Base-by-base conservation (phyloP, 64 coral and sea anemone species). In the Orbicella faveolata region DNA sequence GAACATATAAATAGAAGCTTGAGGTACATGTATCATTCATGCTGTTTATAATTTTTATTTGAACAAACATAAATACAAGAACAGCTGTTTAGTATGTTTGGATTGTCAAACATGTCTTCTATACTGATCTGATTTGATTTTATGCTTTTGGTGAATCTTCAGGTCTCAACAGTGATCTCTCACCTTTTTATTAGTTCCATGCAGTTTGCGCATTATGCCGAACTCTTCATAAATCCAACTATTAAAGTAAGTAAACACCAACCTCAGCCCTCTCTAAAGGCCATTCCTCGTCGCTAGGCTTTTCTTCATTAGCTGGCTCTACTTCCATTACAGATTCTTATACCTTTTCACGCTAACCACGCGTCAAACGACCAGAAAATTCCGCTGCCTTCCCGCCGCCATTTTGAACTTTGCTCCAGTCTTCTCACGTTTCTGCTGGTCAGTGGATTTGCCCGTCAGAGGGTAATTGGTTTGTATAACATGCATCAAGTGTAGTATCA, bases 191-290 rank as follows among this genome's bases (percentile, higher is more conserved):
- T 9, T 13, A 59, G 12, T 59, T 1, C 4, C 2, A 2, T 59
- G 1, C 15, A 6, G 6, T 59, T 9, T 59, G 12, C 15, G 9
- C 54, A 57, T 12, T 1, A 59, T 59, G 55, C 11, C 55, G 44
- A 59, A 16, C 55, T 59, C 55, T 59, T 8, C 1, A 59, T 8
- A 59, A 59, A 59, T 59, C 55, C 12, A 59, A 59, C 13, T 15
- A 30, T 30, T 0, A 30, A 59, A 1, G 2, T 48, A 21, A 10
- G 13, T 52, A 9, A 44, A 23, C 7, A 77, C 79, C 52, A 26
- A 85, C 82, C 82, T 85, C 82, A 70, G 82, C 82, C 34, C 41
- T 85, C 21, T 85, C 82, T 64, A 85, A 52, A 51, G 82, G 65
- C 82, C 82, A 72, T 16, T 85, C 64, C 10, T 51, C 82, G 23